phyloP scores from a whole-genome alignment of 1,140 invertebrate species.

The Babylonia areolata region DNA sequence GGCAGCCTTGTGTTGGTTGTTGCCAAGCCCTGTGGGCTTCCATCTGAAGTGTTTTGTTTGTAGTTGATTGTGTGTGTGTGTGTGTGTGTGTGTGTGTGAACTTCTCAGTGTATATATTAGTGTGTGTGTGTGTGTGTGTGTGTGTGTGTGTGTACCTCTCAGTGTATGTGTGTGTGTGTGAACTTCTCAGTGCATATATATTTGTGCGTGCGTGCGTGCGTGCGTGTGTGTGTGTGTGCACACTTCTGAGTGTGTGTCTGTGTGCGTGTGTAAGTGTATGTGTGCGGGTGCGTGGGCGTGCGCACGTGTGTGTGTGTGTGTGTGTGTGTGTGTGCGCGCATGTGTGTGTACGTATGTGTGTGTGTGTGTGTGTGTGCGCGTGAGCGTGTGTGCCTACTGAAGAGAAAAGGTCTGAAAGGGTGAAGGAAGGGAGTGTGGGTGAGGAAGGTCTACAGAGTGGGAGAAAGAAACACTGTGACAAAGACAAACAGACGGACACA shows the following conservation, averaged over 20 bases:
- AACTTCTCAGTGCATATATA: neutral
- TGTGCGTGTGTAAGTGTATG: neutral
- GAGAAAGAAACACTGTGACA: neutral
- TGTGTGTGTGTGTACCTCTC: constrained; percentile 5
- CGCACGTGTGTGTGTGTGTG: neutral
- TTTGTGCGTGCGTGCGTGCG: neutral
- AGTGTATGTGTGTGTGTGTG: neutral
- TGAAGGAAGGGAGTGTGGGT: neutral
- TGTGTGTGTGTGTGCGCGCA: neutral
- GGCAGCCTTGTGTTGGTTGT: no score
- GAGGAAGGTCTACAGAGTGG: neutral
- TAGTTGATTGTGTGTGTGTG: neutral
- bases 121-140: constrained; percentile 11
- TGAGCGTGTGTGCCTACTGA: neutral
- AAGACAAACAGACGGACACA: neutral
- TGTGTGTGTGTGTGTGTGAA: neutral
- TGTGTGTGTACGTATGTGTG: neutral
- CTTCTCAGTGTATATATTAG: neutral
- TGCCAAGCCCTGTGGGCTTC: no score
- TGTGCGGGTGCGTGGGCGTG: neutral
- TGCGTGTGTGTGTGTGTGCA: neutral
- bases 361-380: neutral
- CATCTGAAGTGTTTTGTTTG: no score
- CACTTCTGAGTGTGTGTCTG: neutral
- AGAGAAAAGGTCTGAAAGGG: neutral